Base-by-base conservation (phyloP, 2,888 invertebrate genomes). In the Tinea trinotella region DNA sequence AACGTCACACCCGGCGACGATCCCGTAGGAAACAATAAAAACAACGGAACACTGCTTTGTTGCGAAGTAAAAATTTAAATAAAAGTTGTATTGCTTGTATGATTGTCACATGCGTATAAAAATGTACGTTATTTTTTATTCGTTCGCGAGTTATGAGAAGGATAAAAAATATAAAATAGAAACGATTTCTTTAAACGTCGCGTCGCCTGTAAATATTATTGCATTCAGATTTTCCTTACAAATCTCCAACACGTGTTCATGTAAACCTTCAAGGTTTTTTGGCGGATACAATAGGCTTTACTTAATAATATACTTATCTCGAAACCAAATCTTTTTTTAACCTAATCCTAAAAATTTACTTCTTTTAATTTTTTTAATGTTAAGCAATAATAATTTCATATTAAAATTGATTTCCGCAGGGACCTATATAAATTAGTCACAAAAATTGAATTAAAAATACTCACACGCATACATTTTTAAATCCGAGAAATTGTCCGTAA, bases 11-110 rank as follows among this genome's bases (percentile, higher is more conserved):
- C 50, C 50, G 50, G 12, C 18, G 50, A 22, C 48, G 48, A 40
- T 50, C 17, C 22, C 15, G 24, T 24, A 50, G 24, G 22, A 50
- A 50, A 50, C 50, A 50, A 50, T 50, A 50, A 50, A 50, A 50
- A 50, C 17, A 24, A 46, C 17, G 24, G 24, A 50, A 10, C 50
- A 22, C 13, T 5, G 50, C 24, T 50, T 20, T 48, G 48, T 48
- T 18, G 18, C n/a, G 48, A 20, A 48, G 48, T 18, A 19, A 48
- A 30, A 48, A 48, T 48, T 48, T 48, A 48, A 48, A 48, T 48
- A 48, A 48, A 48, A 48, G 18, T 20, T 15, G 40, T 15, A 17
- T 15, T 17, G 40, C 17, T 40, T 17, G 40, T 40, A 40, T 7
- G 40, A 40, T 40, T 40, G 13, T 40, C 40, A 40, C 40, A 40